Percentiles rank a stretch among this genome's conserved stretches.
Conservation (phyloP, 2,888 invertebrate genomes). For the Notocelia uddmanniana region DNA sequence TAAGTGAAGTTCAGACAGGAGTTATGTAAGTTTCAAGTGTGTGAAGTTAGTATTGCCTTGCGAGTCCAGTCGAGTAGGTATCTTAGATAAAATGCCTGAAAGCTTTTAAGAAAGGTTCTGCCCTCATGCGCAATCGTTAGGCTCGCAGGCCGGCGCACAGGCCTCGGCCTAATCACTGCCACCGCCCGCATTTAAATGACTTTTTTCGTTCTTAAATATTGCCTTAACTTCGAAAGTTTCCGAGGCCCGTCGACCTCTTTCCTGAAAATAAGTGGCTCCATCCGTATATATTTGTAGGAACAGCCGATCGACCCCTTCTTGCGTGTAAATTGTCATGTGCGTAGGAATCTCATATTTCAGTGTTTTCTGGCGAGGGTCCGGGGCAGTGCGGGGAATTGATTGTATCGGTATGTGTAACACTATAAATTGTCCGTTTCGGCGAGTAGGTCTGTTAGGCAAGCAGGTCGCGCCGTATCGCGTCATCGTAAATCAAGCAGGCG, state of each 20-base stretch:
- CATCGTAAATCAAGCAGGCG: slow-evolving; percentile 82
- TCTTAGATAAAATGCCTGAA: slow-evolving; percentile 24
- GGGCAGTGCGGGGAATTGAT: slow-evolving; percentile 65
- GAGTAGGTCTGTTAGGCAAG: slow-evolving; percentile 71
- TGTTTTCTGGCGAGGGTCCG: slow-evolving; percentile 58
- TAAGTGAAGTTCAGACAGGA: slow-evolving; percentile 14
- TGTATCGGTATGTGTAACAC: slow-evolving; percentile 70
- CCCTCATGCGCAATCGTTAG: slow-evolving; percentile 65
- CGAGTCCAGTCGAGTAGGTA: slow-evolving; percentile 17
- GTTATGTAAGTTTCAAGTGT: slow-evolving; percentile 27
- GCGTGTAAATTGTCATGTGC: slow-evolving; percentile 65
- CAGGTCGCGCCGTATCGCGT: slow-evolving; percentile 72
- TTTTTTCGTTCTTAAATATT: slow-evolving; percentile 71
- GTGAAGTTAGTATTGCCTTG: slow-evolving; percentile 21
- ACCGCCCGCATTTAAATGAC: slow-evolving; percentile 81
- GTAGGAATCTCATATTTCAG: slow-evolving; percentile 74
- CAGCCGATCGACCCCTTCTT: slow-evolving; percentile 63
- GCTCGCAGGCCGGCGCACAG: slow-evolving; percentile 61
- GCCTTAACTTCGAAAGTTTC: slow-evolving; percentile 61
- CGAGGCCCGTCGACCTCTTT: slow-evolving; percentile 58
- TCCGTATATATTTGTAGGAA: slow-evolving; percentile 26
- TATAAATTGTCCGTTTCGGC: slow-evolving; percentile 77
- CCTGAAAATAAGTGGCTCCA: slow-evolving; percentile 55
- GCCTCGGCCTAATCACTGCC: slow-evolving; percentile 76
- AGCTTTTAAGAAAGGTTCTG: slow-evolving; percentile 59